Conservation (phyloP, 35 echinoderm and acorn worm genomes). For the Heliocidaris tuberculata region DNA sequence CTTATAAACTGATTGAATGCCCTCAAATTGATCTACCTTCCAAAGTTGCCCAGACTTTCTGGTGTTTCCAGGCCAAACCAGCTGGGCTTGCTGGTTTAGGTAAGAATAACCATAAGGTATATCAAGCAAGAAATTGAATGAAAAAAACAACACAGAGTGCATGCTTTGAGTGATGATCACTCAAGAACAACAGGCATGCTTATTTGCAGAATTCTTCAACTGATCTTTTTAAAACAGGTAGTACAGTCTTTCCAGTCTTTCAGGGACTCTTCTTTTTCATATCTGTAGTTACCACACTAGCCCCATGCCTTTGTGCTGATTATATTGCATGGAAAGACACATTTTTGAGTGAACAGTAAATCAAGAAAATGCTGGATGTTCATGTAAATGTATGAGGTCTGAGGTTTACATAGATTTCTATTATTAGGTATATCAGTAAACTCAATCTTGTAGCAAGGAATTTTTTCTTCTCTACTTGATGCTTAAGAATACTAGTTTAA, state of each 20-base stretch:
- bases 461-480: background rate
- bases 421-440: no score
- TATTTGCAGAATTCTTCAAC: background rate
- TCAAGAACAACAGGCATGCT: background rate
- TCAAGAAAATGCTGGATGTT: no score
- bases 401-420: no score
- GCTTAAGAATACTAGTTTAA: background rate
- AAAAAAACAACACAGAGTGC: background rate
- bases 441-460: background rate
- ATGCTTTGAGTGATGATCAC: background rate
- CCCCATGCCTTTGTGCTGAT: background rate
- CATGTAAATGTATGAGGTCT: no score
- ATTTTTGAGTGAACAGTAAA: no score
- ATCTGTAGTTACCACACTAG: background rate
- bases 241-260: background rate
- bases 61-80: slow-evolving; percentile 33
- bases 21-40: background rate
- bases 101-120: background rate
- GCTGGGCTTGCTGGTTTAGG: slow-evolving; percentile 17
- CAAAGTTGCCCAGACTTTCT: slow-evolving; percentile 36
- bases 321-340: background rate
- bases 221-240: background rate
- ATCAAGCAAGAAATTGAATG: background rate
- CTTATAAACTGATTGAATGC: background rate
- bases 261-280: background rate